A percentile compares a stretch with the other conserved stretches of the same genome.
Evolutionary conservation across 2,113 vertebrate genomes (phyloP).

Genomic region (Lanius ludovicianus): DNA sequence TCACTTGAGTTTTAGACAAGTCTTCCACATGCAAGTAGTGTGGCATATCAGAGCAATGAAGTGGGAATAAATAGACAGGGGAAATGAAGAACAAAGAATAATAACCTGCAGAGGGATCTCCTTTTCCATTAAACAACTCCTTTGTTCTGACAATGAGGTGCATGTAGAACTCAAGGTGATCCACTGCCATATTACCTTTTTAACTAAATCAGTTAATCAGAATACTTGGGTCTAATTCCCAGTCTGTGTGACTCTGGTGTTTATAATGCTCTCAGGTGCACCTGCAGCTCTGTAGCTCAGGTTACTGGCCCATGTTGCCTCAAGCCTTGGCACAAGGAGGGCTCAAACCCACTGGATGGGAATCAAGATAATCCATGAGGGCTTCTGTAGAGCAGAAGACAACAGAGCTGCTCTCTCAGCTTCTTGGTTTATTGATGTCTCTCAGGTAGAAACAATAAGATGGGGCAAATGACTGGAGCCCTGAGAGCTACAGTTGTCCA

Average conservation of each 20-base stretch:
- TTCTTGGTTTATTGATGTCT: neutral
- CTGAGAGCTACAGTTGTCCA: neutral
- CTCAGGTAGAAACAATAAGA: neutral
- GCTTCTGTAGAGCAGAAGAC: neutral
- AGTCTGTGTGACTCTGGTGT: neutral
- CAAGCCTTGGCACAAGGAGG: neutral
- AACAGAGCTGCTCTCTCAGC: neutral
- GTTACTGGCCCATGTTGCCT: neutral
- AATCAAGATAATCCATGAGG: neutral
- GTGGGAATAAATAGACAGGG: neutral
- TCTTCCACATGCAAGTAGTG: neutral
- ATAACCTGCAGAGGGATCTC: neutral
- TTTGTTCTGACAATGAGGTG: neutral
- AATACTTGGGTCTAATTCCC: neutral
- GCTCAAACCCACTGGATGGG: neutral
- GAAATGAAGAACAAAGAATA: neutral
- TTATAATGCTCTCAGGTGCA: neutral
- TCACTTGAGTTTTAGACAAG: neutral
- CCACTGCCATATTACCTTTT: neutral
- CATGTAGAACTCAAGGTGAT: neutral
- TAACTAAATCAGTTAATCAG: neutral
- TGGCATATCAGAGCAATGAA: neutral
- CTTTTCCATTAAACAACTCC: neutral
- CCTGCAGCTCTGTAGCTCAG: neutral
- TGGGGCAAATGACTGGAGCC: neutral